phyloP scores from a whole-genome alignment of 2,113 vertebrate species.

The Lagopus muta region DNA sequence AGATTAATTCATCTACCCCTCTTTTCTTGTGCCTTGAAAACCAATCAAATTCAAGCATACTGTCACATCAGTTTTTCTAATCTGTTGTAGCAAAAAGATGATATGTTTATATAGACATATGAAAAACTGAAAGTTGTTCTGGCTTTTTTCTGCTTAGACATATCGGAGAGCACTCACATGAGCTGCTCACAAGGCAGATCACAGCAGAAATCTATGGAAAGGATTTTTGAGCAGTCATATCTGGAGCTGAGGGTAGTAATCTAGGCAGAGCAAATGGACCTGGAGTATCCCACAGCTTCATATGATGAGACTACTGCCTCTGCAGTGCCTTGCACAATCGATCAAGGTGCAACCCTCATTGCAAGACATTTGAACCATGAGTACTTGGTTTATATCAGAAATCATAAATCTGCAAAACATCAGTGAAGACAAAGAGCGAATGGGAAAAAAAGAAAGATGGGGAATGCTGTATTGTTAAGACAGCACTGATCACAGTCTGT shows the following conservation, averaged over 20 bases:
- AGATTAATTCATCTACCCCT: not conserved
- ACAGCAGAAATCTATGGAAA: not conserved
- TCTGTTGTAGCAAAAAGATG: not conserved
- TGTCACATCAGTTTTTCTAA: not conserved
- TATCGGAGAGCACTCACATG: not conserved
- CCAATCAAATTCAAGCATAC: not conserved
- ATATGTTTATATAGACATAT: not conserved
- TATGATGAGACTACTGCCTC: not conserved
- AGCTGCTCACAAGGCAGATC: accelerated
- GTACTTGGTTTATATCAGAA: not conserved
- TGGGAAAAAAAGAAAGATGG: not conserved
- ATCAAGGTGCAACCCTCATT: accelerated
- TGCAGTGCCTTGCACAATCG: not conserved
- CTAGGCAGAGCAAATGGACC: no score
- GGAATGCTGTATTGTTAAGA: not conserved
- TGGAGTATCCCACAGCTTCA: not conserved
- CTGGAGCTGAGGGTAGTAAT: not conserved
- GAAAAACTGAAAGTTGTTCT: not conserved
- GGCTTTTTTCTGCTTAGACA: not conserved
- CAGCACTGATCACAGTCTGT: not conserved
- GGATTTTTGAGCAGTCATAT: no score
- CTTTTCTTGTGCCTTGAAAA: not conserved
- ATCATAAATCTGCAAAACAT: not conserved
- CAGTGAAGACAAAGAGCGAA: accelerated
- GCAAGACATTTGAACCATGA: accelerated